Conservation (phyloP, 1,140 invertebrate species). For the Drosophila prosaltans region DNA sequence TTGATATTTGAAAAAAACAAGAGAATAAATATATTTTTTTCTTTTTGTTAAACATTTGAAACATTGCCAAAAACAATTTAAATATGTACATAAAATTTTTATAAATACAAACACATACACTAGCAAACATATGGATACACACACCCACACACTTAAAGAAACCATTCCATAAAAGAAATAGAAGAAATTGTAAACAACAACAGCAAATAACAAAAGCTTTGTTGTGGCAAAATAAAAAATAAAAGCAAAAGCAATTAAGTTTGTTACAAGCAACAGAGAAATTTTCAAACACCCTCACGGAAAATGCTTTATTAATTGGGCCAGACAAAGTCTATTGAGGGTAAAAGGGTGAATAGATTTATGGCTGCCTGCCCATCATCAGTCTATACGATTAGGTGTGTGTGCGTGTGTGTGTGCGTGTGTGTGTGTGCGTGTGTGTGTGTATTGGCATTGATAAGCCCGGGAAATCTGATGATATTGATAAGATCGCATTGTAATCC, state of each 20-base stretch:
- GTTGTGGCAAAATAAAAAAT: not conserved
- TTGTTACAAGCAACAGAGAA: conserved; percentile 1
- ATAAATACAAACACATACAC: conserved; percentile 9
- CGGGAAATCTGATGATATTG: conserved; percentile 8
- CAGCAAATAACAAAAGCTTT: not conserved
- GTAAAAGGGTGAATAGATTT: conserved; percentile 4
- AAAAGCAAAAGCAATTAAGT: not conserved
- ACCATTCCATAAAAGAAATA: conserved; percentile 3
- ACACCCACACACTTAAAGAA: not conserved
- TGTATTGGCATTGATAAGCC: conserved; percentile 5
- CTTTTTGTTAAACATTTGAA: conserved; percentile 14
- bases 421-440: not conserved
- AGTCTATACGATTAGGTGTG: conserved; percentile 3
- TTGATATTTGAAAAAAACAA: conserved; percentile 14
- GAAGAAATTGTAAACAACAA: conserved; percentile 15
- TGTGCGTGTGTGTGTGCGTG: not conserved
- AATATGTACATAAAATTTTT: conserved; percentile 9
- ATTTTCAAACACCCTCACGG: not conserved
- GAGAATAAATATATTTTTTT: not conserved
- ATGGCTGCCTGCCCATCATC: conserved; percentile 7
- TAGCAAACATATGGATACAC: not conserved
- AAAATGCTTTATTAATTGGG: conserved; percentile 5
- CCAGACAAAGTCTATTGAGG: conserved; percentile 6
- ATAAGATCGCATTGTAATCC: not conserved
- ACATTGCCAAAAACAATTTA: conserved; percentile 21